These are phyloP conservation scores for Chloroclystis v-ata DNA, from an alignment of 2,888 invertebrate species.

Conservation along the genomic window DNA sequence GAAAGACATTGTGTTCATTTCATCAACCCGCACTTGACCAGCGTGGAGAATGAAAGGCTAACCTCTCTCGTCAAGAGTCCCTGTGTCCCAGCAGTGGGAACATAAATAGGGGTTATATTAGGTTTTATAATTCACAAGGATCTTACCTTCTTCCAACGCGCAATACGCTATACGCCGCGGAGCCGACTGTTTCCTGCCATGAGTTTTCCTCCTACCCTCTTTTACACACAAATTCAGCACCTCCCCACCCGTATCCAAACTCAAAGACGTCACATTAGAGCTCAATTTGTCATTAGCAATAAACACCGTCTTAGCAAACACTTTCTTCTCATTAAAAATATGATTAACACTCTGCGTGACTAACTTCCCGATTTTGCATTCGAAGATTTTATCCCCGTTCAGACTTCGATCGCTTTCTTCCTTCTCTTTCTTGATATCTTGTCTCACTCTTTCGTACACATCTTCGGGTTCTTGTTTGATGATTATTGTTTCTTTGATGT, in stretches of 20 bases:
- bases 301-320: conserved; percentile 66
- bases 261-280: conserved; percentile 40
- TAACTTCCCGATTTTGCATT: conserved; percentile 63
- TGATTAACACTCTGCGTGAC: conserved; percentile 68
- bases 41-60: no score
- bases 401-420: background rate
- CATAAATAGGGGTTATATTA: no score
- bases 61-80: no score
- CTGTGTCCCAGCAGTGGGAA: no score
- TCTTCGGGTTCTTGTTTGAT: conserved; percentile 23
- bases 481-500: conserved; percentile 8
- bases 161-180: conserved; percentile 59
- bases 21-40: no score
- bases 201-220: conserved; percentile 54
- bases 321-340: conserved; percentile 57
- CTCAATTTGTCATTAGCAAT: conserved; percentile 44
- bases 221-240: conserved; percentile 66
- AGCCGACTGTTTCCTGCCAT: conserved; percentile 66
- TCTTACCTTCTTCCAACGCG: conserved; percentile 53
- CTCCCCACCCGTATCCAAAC: conserved; percentile 25
- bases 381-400: conserved; percentile 46
- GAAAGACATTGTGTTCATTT: no score
- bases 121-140: no score
- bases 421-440: conserved; percentile 19
- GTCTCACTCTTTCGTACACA: conserved; percentile 28